phyloP scores from a whole-genome alignment of 2,797 vertebrate species.

The Gypaetus barbatus region DNA sequence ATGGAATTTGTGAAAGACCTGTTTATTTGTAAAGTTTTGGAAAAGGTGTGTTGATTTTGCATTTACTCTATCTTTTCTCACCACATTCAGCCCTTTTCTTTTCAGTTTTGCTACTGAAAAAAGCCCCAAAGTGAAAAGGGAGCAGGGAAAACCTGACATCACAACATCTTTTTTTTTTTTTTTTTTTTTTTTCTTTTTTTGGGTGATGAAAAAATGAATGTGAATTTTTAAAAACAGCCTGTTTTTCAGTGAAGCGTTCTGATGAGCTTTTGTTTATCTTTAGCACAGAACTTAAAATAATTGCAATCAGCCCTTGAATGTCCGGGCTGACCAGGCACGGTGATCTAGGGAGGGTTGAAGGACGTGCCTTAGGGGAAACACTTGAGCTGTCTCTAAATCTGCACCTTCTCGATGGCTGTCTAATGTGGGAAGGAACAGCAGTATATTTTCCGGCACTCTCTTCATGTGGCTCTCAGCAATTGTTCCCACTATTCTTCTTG shows the following conservation, averaged over 20 bases:
- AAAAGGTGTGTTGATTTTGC: background rate
- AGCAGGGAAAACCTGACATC: background rate
- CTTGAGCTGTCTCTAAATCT: background rate
- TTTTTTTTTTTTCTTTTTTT: accelerated
- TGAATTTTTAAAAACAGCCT: background rate
- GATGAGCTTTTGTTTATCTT: background rate
- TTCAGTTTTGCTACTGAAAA: background rate
- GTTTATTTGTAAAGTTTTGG: background rate
- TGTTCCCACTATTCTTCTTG: background rate
- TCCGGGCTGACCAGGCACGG: background rate
- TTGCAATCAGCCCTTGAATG: background rate
- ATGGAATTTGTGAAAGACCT: background rate
- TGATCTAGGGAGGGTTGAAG: background rate
- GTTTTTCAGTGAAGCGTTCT: background rate
- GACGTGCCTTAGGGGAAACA: background rate
- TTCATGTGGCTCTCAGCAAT: background rate
- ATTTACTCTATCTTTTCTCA: accelerated
- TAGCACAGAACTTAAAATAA: background rate
- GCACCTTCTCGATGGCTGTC: background rate
- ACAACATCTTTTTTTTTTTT: background rate
- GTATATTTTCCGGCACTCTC: background rate
- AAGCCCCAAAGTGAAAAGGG: background rate
- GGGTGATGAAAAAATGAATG: background rate
- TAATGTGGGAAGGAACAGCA: background rate
- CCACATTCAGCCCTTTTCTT: accelerated